phyloP scores from a whole-genome alignment of 2,797 vertebrate species.

The Discoglossus pictus region DNA sequence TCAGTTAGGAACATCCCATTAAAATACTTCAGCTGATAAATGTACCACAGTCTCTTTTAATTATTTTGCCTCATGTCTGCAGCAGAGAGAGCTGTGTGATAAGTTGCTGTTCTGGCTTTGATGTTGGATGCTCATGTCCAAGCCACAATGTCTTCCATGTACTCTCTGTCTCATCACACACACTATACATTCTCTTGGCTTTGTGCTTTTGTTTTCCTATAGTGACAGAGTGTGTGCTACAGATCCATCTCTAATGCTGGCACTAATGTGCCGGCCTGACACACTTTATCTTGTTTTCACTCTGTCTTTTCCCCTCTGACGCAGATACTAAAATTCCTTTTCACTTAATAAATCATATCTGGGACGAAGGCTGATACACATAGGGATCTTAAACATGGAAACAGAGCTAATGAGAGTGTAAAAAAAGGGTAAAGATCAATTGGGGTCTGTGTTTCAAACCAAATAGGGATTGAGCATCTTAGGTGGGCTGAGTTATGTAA shows the following conservation, averaged over 20 bases:
- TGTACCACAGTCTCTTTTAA: no score
- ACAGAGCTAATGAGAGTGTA: background rate
- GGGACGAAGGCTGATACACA: slow-evolving; percentile 1
- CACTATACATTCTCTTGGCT: slow-evolving; percentile 6
- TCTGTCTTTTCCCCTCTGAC: slow-evolving; percentile 29
- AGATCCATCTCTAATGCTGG: slow-evolving; percentile 33
- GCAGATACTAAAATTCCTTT: slow-evolving; percentile 29
- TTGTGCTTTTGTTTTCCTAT: slow-evolving; percentile 6
- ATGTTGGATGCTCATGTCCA: no score
- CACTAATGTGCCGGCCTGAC: slow-evolving; percentile 8
- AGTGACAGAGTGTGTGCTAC: slow-evolving; percentile 30
- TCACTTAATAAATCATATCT: slow-evolving; percentile 30
- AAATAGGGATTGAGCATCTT: no score
- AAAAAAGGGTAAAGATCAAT: no score
- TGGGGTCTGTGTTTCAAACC: no score
- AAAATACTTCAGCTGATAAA: no score
- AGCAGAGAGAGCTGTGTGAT: no score
- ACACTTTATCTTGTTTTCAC: slow-evolving; percentile 24
- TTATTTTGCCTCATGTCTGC: no score
- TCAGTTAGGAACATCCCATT: no score
- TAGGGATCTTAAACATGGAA: background rate
- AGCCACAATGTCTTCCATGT: background rate
- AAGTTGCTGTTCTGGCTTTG: no score
- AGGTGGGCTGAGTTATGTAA: no score
- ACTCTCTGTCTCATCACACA: background rate